A percentile compares a stretch with the other conserved stretches of the same genome.
These are phyloP conservation scores for Lithobates pipiens DNA, from an alignment of 2,797 vertebrate species.

Conservation along the genomic window DNA sequence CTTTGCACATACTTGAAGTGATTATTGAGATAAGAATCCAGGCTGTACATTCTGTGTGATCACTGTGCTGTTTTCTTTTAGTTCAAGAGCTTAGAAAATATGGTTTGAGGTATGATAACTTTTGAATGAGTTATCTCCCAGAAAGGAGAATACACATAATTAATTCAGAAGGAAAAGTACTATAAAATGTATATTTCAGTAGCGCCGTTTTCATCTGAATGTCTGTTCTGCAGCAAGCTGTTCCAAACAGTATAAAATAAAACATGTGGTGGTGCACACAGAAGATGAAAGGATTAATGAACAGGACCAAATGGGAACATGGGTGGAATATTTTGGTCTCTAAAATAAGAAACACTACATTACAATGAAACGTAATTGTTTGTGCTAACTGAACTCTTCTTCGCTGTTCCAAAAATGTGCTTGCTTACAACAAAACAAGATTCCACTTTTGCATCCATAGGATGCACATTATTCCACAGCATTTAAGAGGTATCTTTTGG, in stretches of 20 bases:
- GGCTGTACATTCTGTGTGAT: background rate
- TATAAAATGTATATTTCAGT: slow-evolving; percentile 43
- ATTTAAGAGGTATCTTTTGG: background rate
- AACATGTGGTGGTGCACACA: slow-evolving; percentile 15
- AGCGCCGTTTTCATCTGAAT: slow-evolving; percentile 15
- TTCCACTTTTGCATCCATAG: background rate
- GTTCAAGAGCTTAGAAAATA: slow-evolving; percentile 11
- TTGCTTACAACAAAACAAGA: slow-evolving; percentile 15
- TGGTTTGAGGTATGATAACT: slow-evolving; percentile 18
- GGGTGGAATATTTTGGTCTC: slow-evolving; percentile 12
- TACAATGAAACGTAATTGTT: background rate
- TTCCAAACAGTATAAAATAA: slow-evolving; percentile 10
- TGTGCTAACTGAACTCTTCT: slow-evolving; percentile 10
- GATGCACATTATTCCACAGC: background rate
- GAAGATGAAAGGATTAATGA: slow-evolving; percentile 33
- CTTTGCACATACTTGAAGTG: background rate
- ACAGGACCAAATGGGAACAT: slow-evolving; percentile 9
- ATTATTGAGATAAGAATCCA: background rate
- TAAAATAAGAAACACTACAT: slow-evolving; percentile 31
- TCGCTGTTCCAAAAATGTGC: background rate
- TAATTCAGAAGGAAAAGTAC: slow-evolving; percentile 41
- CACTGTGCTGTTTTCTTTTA: background rate
- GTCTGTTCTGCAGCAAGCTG: slow-evolving; percentile 31
- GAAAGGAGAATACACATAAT: slow-evolving; percentile 27
- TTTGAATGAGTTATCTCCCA: slow-evolving; percentile 29